These are phyloP conservation scores for Micromesistius poutassou DNA, from an alignment of 2,797 vertebrate species.

Conservation along the genomic window DNA sequence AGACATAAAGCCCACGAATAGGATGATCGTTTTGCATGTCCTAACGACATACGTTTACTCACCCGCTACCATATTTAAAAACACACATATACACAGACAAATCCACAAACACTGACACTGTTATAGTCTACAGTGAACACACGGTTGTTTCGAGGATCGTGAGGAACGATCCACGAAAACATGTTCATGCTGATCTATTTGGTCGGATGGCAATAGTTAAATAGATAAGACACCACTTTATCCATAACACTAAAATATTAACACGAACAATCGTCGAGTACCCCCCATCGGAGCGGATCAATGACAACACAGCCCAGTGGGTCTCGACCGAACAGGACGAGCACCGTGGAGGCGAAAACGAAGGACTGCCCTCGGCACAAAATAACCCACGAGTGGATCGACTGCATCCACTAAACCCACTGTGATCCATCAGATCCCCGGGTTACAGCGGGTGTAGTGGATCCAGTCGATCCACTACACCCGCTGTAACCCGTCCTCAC, in stretches of 20 bases:
- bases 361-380: constrained; percentile 42
- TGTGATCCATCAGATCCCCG: background rate
- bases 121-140: background rate
- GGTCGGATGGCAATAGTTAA: background rate
- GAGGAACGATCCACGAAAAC: constrained; percentile 44
- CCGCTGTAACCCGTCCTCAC: too few relatives aligned
- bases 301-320: constrained; percentile 22
- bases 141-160: constrained; percentile 26
- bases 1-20: constrained; percentile 23
- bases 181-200: constrained; percentile 23
- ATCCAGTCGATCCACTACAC: background rate
- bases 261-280: constrained; percentile 13
- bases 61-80: background rate
- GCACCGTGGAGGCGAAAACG: constrained; percentile 32
- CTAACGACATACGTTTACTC: background rate
- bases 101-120: too few relatives aligned
- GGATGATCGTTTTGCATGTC: background rate
- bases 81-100: background rate
- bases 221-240: too few relatives aligned
- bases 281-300: constrained; percentile 27
- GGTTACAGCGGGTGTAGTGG: background rate
- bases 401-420: background rate
- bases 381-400: constrained; percentile 31
- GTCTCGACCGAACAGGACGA: constrained; percentile 36
- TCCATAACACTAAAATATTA: background rate